A percentile compares a stretch with the other conserved stretches of the same genome.
Evolutionary conservation across 2,888 invertebrate species (phyloP).

Genomic region (Mythimna pallens): DNA sequence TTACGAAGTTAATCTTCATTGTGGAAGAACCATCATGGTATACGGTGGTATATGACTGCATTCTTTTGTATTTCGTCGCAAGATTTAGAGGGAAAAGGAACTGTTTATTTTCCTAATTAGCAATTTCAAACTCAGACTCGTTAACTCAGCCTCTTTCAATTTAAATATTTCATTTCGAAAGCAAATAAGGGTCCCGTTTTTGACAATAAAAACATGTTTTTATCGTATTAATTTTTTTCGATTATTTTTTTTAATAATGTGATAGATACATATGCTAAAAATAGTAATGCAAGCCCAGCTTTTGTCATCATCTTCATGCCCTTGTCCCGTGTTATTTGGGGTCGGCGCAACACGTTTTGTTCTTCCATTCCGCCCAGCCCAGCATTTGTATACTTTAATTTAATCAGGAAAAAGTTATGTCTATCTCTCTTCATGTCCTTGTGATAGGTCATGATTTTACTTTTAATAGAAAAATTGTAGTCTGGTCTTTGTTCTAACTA

Average conservation of each 20-base stretch:
- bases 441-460: background rate
- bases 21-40: conserved; percentile 11
- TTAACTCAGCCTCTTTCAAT: background rate
- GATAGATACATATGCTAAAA: too few species aligned
- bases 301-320: too few species aligned
- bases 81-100: background rate
- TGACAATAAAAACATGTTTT: background rate
- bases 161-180: background rate
- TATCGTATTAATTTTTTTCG: background rate
- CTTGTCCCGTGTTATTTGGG: too few species aligned
- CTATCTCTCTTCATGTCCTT: background rate
- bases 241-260: background rate
- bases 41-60: conserved; percentile 32
- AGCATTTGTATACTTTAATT: background rate
- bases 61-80: conserved; percentile 22
- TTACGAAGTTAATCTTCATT: conserved; percentile 52
- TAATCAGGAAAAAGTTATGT: background rate
- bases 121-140: background rate
- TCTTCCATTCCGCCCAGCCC: too few species aligned
- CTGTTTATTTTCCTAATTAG: conserved; percentile 3
- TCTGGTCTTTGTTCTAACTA: background rate
- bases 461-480: too few species aligned
- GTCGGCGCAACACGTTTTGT: too few species aligned
- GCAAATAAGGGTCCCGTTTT: background rate
- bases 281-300: background rate